Evolutionary conservation across 1,140 invertebrate species (phyloP).

Genomic region (Acromyrmex charruanus): DNA sequence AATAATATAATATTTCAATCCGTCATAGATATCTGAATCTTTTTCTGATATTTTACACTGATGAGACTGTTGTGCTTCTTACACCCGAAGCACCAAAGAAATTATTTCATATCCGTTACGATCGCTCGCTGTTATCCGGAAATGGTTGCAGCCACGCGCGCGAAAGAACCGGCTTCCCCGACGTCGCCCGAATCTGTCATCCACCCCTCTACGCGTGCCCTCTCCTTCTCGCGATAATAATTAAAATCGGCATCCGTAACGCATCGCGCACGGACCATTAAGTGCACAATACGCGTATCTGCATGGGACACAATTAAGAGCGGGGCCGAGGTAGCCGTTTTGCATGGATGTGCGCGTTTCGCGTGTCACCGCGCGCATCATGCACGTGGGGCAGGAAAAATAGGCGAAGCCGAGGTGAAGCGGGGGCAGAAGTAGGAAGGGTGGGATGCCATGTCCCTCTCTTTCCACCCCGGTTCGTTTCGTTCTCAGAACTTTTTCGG

Average conservation of each 20-base stretch:
- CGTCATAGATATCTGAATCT: not conserved
- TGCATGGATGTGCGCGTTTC: conserved; percentile 81
- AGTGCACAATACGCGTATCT: conserved; percentile 78
- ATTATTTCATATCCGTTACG: not conserved
- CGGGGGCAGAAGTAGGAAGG: conserved; percentile 6
- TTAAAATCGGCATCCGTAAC: conserved; percentile 71
- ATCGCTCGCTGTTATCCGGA: conserved; percentile 38
- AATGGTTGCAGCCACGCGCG: conserved; percentile 45
- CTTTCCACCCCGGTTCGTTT: conserved; percentile 37
- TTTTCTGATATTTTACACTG: not conserved
- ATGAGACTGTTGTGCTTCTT: not conserved
- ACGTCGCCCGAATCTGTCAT: conserved; percentile 65
- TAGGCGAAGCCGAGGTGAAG: conserved; percentile 62
- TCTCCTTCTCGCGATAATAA: conserved; percentile 59
- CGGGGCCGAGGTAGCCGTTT: conserved; percentile 71
- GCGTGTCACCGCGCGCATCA: conserved; percentile 81
- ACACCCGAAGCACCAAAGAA: conserved; percentile 6
- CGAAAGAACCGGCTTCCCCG: conserved; percentile 60
- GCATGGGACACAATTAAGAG: conserved; percentile 82
- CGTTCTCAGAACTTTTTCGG: conserved; percentile 79
- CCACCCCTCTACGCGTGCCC: conserved; percentile 29
- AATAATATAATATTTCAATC: not conserved
- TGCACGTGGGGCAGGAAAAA: conserved; percentile 70
- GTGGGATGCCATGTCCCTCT: not conserved
- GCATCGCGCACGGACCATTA: conserved; percentile 74